Conservation (phyloP, 37 sponge, comb jelly and placozoan genomes). For the Bolinopsis microptera region DNA sequence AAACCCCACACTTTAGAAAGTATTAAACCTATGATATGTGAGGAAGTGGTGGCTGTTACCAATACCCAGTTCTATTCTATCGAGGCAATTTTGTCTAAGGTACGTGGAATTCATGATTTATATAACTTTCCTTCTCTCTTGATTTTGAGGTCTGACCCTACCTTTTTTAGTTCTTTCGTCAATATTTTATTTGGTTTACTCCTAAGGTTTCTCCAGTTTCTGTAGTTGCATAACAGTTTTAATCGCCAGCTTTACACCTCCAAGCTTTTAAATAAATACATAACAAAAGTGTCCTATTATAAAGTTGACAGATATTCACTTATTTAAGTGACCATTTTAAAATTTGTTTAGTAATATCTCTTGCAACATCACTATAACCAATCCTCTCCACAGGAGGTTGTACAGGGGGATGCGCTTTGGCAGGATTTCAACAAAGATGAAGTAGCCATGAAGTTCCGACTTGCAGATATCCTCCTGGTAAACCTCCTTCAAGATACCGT, state of each 20-base stretch:
- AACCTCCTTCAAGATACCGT: constrained; percentile 50
- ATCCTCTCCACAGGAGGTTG: constrained; percentile 19
- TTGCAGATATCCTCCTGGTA: constrained; percentile 29
- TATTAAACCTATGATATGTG: constrained; percentile 32
- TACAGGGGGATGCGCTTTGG: not conserved
- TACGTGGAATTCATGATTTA: not conserved
- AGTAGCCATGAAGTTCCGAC: constrained; percentile 60
- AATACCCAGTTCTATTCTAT: not conserved
- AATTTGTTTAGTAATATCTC: too few relatives aligned
- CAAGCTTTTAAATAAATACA: too few relatives aligned
- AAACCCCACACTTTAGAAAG: constrained; percentile 16
- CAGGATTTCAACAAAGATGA: constrained; percentile 65
- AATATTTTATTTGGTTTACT: too few relatives aligned
- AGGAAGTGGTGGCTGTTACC: constrained; percentile 23
- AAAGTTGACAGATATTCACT: too few relatives aligned
- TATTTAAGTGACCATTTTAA: not conserved
- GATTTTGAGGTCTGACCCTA: too few relatives aligned
- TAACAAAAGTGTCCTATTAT: too few relatives aligned
- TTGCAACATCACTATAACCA: too few relatives aligned
- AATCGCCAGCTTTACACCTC: too few relatives aligned
- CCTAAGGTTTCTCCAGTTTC: too few relatives aligned
- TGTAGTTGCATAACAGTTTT: too few relatives aligned
- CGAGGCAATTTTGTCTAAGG: constrained; percentile 45
- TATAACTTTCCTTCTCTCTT: too few relatives aligned
- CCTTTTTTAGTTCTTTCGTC: too few relatives aligned